Base-by-base conservation (phyloP, 2,797 vertebrate species). In the Borostomias antarcticus region DNA sequence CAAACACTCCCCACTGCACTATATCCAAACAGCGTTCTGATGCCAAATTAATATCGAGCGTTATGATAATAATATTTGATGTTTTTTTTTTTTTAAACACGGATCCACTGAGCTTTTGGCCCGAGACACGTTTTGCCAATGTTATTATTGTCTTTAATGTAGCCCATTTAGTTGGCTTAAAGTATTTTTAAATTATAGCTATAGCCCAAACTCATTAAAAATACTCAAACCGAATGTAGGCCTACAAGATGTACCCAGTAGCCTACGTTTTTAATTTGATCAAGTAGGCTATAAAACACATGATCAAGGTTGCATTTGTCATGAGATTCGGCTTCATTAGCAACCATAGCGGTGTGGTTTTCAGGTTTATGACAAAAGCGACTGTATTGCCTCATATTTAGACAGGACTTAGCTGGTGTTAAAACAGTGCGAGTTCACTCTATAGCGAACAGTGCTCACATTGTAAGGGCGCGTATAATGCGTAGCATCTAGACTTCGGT, bases 341-440 rank as follows among this genome's bases (percentile, higher is more conserved):
- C 90, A 85, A 90, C 93, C 91, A 82, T 91, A 86, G 90, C 92
- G 94, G 94, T 95, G 92, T 96, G 94, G 93, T 95, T 96, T 95
- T 95, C 93, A 93, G 95, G 93, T 93, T 92, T 89, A 92, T 93
- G 92, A 93, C 93, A 95, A 85, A 92, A 92, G 85, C 90, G 85
- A 91, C 90, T 90, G 91, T 90, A 86, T 88, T 88, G 89, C 86
- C 89, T 92, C 92, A 93, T 95, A 94, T 97, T 96, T 96, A 94
- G 92, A 95, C 94, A 93, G 90, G 91, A 92, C 92, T 94, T 92
- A 91, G 90, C 87, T 92, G 92, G 92, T 94, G 94, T 96, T 95
- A 95, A 96, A 95, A 95, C 92, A 94, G 91, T 95, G 92, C 90
- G 92, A 90, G 92, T 95, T 95, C 93, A 92, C 93, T 82, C 93